phyloP scores from a whole-genome alignment of 2,797 vertebrate species.

The Helostoma temminkii region DNA sequence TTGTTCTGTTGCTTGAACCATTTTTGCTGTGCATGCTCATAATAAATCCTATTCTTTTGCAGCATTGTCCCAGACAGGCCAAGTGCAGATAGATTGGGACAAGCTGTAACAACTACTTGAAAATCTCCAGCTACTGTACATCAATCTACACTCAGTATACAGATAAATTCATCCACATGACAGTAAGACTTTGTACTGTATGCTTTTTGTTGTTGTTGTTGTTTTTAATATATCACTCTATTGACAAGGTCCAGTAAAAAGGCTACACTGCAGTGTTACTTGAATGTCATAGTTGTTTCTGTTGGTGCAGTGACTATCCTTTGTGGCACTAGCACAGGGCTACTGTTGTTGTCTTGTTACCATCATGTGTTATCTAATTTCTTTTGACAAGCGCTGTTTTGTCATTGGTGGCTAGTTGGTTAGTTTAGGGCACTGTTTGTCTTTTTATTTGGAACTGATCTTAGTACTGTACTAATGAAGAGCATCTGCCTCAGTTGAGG shows the following conservation, averaged over 20 bases:
- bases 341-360: conserved; percentile 49
- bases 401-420: conserved; percentile 52
- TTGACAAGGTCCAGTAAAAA: conserved; percentile 54
- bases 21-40: conserved; percentile 46
- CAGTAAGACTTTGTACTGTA: conserved; percentile 62
- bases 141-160: conserved; percentile 52
- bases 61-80: conserved; percentile 44
- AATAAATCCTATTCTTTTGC: conserved; percentile 37
- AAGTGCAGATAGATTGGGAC: conserved; percentile 53
- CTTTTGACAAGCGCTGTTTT: conserved; percentile 33
- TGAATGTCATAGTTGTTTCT: conserved; percentile 73
- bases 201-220: conserved; percentile 22
- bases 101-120: conserved; percentile 71
- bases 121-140: conserved; percentile 72
- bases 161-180: conserved; percentile 55
- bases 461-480: conserved; percentile 76
- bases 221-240: conserved; percentile 47
- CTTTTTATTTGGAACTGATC: conserved; percentile 68
- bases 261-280: conserved; percentile 68
- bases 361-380: conserved; percentile 47
- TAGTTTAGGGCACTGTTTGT: conserved; percentile 45
- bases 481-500: conserved; percentile 62
- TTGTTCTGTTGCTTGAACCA: conserved; percentile 52
- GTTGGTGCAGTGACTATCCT: conserved; percentile 68
- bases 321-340: conserved; percentile 68